Base-by-base conservation (phyloP, 2,888 invertebrate genomes). In the Troides oblongomaculatus region DNA sequence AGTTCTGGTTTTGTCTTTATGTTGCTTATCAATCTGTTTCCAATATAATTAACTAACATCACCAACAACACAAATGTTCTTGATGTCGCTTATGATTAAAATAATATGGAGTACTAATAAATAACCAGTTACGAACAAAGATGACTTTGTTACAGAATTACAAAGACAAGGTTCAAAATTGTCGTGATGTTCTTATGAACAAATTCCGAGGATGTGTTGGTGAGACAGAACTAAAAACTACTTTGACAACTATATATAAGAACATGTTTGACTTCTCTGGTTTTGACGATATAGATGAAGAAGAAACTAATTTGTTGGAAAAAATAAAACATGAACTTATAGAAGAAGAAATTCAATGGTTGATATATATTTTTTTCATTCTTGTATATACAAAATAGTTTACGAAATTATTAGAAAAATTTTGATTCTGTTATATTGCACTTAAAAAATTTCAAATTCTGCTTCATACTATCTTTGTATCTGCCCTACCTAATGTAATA, bases 291-390 rank as follows among this genome's bases (percentile, higher is more conserved):
- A 70, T 79, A 64, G 83, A 86, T 77, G 82, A 81, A 72, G 87
- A 92, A 76, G 92, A 92, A 79, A 74, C 78, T 69, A 78, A 85
- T 71, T 69, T 88, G 7, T 74, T 90, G 58, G 84, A 88, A 72
- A 86, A 87, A 77, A 81, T 92, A 61, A 85, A 85, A 79, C 82
- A 83, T 74, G 90, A 92, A 76, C 80, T 92, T 64, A 82, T 92
- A 21, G 86, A 89, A 73, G 90, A 91, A 76, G 92, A 92, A 80
- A 74, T 90, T 43, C 79, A 90, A 74, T 91, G 92, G 91, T 92
- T 66, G 64, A 68, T 66, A 72, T 66, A 59, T 58, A 58, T 72
- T 21, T 81, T 50, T n/a, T 53, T n/a, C 12, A 46, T 14, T 46
- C 4, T 14, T 14, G 14, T 14, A 46, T 46, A 2, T 46, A 46